Conservation (phyloP, 2,888 invertebrate species). For the Alsophila aescularia region DNA sequence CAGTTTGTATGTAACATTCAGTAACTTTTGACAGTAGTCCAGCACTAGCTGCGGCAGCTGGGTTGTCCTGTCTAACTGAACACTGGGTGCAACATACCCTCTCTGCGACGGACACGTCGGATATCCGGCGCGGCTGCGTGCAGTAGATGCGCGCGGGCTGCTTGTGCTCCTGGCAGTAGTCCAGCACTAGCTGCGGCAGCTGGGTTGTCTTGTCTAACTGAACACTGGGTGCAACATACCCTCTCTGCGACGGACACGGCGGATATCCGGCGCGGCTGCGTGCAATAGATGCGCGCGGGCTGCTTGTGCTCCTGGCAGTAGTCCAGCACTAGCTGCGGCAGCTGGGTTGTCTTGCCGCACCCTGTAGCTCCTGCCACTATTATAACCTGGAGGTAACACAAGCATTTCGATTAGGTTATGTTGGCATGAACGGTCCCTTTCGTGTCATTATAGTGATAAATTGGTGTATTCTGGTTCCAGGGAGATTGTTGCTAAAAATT, state of each 20-base stretch:
- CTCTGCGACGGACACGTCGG: slow-evolving; percentile 95
- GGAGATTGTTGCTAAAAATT: too few relatives aligned
- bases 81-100: too few relatives aligned
- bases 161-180: slow-evolving; percentile 86
- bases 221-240: slow-evolving; percentile 72
- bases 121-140: slow-evolving; percentile 96
- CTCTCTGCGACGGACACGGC: slow-evolving; percentile 95
- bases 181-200: slow-evolving; percentile 96
- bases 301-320: slow-evolving; percentile 85
- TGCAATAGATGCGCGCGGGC: slow-evolving; percentile 94
- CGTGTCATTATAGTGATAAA: too few relatives aligned
- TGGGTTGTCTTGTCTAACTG: slow-evolving; percentile 99
- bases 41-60: slow-evolving; percentile 97
- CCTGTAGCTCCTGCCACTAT: slow-evolving; percentile 94
- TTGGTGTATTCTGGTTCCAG: too few relatives aligned
- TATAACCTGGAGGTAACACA: slow-evolving; percentile 77
- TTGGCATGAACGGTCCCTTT: too few relatives aligned
- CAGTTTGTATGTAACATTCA: too few relatives aligned
- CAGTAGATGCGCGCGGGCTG: slow-evolving; percentile 93
- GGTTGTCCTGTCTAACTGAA: slow-evolving; percentile 98
- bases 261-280: slow-evolving; percentile 96
- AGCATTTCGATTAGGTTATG: neutral
- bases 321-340: slow-evolving; percentile 96
- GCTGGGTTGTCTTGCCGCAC: slow-evolving; percentile 97
- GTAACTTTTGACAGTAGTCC: slow-evolving; percentile 87